Conservation (phyloP, 2,888 invertebrate genomes). For the Meteorus cinctellus region DNA sequence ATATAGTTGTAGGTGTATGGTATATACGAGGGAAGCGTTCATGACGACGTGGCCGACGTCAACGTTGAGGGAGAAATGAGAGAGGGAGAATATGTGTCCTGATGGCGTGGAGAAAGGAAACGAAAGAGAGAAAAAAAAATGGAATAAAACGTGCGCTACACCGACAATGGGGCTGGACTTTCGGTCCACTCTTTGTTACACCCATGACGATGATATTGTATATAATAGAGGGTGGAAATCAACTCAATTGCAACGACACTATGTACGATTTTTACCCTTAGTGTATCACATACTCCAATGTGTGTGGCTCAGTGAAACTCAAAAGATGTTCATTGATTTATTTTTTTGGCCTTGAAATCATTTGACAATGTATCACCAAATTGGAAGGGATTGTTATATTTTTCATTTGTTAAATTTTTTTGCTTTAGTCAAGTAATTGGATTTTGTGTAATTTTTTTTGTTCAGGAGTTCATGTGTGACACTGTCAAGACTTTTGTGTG, state of each 20-base stretch:
- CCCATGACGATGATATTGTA: conserved; percentile 13
- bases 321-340: conserved; percentile 27
- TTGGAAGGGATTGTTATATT: neutral
- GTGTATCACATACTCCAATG: neutral
- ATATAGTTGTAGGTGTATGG: neutral
- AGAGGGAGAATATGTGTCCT: conserved; percentile 36
- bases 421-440: neutral
- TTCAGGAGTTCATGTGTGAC: no score
- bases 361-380: neutral
- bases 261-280: neutral
- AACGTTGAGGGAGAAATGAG: conserved; percentile 12
- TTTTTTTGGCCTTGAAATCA: conserved; percentile 6
- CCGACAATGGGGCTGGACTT: conserved; percentile 49
- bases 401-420: neutral
- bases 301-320: conserved; percentile 5
- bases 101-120: conserved; percentile 48
- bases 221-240: conserved; percentile 8
- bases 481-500: no score
- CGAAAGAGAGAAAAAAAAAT: neutral
- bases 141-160: conserved; percentile 16
- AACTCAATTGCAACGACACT: neutral
- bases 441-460: no score
- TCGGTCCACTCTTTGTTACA: conserved; percentile 35
- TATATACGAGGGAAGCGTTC: conserved; percentile 35
- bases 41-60: conserved; percentile 38